Percentiles rank a stretch among this genome's conserved stretches.
Evolutionary conservation across 2,113 vertebrate genomes (phyloP).

Genomic region (Istiophorus platypterus): DNA sequence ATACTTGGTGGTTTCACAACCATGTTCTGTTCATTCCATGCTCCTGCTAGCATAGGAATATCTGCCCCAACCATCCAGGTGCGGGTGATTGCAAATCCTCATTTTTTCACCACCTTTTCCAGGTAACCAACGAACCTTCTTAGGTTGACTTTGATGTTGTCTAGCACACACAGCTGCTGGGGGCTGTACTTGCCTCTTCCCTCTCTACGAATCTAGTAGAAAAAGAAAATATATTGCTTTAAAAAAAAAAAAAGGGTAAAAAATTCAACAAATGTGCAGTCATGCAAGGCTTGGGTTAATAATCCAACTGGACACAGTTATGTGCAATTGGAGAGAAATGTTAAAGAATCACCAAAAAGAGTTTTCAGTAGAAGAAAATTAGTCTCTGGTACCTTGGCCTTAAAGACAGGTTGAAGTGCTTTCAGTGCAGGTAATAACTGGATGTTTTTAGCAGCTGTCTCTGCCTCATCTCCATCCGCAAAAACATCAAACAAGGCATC

Average conservation of each 20-base stretch:
- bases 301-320: not conserved
- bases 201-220: constrained; percentile 92
- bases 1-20: constrained; percentile 60
- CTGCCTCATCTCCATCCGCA: constrained; percentile 93
- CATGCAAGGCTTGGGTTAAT: not conserved
- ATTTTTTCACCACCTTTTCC: constrained; percentile 87
- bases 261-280: not conserved
- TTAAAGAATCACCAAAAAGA: not conserved
- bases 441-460: constrained; percentile 89
- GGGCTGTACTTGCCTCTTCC: constrained; percentile 88
- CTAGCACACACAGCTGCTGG: constrained; percentile 94
- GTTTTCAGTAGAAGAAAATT: not conserved
- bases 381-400: constrained; percentile 86
- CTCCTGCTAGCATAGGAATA: constrained; percentile 1
- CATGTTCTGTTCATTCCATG: constrained; percentile 3
- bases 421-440: constrained; percentile 88
- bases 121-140: constrained; percentile 95
- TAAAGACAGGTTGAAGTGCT: constrained; percentile 93
- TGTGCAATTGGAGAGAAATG: not conserved
- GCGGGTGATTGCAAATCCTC: constrained; percentile 23
- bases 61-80: constrained; percentile 30
- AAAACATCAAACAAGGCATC: constrained; percentile 97
- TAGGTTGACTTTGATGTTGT: constrained; percentile 96
- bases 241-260: not conserved
- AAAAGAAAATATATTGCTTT: not conserved